phyloP scores from a whole-genome alignment of 2,113 vertebrate species.

The Pteronura brasiliensis region DNA sequence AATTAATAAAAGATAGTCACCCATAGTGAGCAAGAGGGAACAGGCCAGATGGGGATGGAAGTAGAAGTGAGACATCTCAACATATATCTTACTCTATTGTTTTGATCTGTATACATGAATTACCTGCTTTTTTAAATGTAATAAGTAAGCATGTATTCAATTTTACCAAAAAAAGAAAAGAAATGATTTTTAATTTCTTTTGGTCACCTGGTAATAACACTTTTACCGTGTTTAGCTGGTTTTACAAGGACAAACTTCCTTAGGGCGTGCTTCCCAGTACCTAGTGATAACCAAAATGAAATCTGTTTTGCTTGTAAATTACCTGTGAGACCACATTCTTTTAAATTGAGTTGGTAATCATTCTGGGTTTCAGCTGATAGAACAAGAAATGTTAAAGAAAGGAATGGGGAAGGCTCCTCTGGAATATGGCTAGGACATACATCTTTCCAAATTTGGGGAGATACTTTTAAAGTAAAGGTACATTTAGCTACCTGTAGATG shows the following conservation, averaged over 20 bases:
- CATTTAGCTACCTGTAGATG: neutral
- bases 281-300: neutral
- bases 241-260: neutral
- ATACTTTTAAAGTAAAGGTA: neutral
- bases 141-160: neutral
- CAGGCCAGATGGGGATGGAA: neutral
- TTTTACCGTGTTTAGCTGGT: neutral
- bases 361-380: neutral
- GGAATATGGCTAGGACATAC: neutral
- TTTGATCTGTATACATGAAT: neutral
- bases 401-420: neutral
- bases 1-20: conserved; percentile 3
- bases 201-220: neutral
- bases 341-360: conserved; percentile 3
- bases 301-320: neutral
- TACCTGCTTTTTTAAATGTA: neutral
- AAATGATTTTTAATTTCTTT: conserved; percentile 2
- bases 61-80: neutral
- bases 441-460: neutral
- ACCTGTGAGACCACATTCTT: neutral
- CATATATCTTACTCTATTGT: neutral
- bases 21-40: neutral
- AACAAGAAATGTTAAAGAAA: conserved; percentile 3
- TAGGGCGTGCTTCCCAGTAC: neutral
- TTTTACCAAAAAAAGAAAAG: neutral